Evolutionary conservation across 1,140 invertebrate species (phyloP).

Genomic region (Bombus fervidus): DNA sequence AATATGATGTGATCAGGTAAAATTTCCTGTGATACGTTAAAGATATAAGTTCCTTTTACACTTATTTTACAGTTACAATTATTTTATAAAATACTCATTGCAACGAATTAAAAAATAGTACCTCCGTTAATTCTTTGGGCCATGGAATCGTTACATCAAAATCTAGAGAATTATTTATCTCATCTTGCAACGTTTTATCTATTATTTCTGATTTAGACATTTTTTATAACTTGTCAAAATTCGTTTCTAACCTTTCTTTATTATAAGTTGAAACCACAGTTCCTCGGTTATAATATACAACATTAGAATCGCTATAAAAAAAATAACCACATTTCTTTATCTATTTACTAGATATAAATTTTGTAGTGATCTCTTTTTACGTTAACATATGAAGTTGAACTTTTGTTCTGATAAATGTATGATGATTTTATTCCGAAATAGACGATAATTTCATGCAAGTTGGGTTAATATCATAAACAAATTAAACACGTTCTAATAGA

Average conservation of each 20-base stretch:
- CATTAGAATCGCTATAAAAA: not conserved
- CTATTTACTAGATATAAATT: not conserved
- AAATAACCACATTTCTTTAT: not conserved
- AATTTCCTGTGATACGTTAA: constrained; percentile 38
- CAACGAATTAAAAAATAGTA: not conserved
- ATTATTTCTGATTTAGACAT: constrained; percentile 8
- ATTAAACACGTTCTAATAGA: constrained; percentile 4
- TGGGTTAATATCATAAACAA: not conserved
- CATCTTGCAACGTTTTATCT: not conserved
- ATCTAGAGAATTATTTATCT: constrained; percentile 31
- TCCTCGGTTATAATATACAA: not conserved
- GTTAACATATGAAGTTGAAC: constrained; percentile 10
- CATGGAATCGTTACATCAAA: constrained; percentile 45
- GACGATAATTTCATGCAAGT: not conserved
- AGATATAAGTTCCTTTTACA: not conserved
- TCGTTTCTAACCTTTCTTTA: constrained; percentile 4
- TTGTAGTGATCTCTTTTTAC: not conserved
- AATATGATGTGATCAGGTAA: constrained; percentile 68
- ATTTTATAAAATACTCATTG: not conserved
- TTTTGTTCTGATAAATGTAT: not conserved
- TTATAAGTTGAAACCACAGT: not conserved
- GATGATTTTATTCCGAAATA: not conserved
- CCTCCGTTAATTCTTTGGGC: constrained; percentile 33
- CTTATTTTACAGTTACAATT: constrained; percentile 18
- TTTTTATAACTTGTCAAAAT: not conserved